Base-by-base conservation (phyloP, 2,113 vertebrate species). In the Pachyramphus minor region DNA sequence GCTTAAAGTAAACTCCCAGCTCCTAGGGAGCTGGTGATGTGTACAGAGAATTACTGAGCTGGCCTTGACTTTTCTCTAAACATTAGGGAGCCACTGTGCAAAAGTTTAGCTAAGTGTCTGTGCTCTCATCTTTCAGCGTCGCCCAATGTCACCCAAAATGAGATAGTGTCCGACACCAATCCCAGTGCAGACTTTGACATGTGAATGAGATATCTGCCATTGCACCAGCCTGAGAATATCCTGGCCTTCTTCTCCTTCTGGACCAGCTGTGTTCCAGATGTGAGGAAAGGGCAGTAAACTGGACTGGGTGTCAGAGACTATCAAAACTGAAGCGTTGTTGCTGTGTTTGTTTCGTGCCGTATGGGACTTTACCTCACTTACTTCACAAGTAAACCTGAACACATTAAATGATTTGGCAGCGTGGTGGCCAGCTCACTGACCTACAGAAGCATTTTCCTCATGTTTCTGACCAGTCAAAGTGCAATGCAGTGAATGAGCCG, bases 211-310 rank as follows among this genome's bases (percentile, higher is more conserved):
- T 14, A 64, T 28, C 4, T 80, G 37, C 27, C 85, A 39, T 64
- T 74, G 20, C 24, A 62, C 52, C 69, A 53, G 37, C 24, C 56
- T 72, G 47, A 75, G 76, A 89, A 82, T 56, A 82, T 72, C 23
- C 20, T 0, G 0, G 39, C 18, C 42, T 37, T 28, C 18, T 37
- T 62, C n/a, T 87, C 18, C 56, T 91, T 72, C 91, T 89, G 45
- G n/a, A 37, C n/a, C 66, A 88, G 45, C 37, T 91, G 71, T 69
- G 37, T 60, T 87, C 87, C 71, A 89, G 66, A 89, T 93, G 89
- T 90, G 89, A 87, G 42, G 87, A 84, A 45, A 1, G 27, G 42
- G 71, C 80, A 59, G 55, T 45, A 95, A 91, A 59, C 67, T 42
- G 45, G 55, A 33, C 37, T 85, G 75, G 78, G 59, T 85, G 89